A percentile compares a stretch with the other conserved stretches of the same genome.
phyloP scores from a whole-genome alignment of 2,113 vertebrate genomes.

The Spea multiplicata region DNA sequence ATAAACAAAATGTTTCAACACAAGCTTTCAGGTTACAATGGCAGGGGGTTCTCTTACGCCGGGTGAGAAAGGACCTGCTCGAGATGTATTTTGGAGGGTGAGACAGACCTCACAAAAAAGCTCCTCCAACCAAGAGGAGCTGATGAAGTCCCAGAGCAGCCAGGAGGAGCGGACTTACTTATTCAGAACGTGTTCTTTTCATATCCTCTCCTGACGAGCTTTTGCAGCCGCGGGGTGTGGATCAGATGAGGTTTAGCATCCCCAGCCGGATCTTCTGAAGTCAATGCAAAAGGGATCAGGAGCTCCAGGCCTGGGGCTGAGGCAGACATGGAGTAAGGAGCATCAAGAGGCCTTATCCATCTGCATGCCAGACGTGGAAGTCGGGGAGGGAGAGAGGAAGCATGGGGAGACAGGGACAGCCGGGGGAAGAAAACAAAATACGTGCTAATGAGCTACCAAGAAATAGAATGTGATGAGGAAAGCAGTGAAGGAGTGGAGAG shows the following conservation, averaged over 20 bases:
- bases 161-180: conserved; percentile 21
- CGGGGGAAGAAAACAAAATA: conserved; percentile 5
- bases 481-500: background rate
- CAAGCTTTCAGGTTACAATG: background rate
- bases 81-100: background rate
- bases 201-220: conserved; percentile 39
- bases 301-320: conserved; percentile 23
- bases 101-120: background rate
- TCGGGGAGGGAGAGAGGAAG: background rate
- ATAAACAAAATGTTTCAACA: background rate
- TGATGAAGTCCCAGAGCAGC: conserved; percentile 5
- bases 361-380: conserved; percentile 36
- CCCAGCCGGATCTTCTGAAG: conserved; percentile 37
- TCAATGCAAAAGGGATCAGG: conserved; percentile 30
- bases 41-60: background rate
- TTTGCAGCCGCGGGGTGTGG: conserved; percentile 34
- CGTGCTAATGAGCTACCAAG: conserved; percentile 14
- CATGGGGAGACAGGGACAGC: conserved; percentile 7
- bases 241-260: conserved; percentile 39
- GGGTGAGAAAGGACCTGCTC: background rate
- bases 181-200: conserved; percentile 33
- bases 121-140: background rate
- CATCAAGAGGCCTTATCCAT: conserved; percentile 24
- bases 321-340: conserved; percentile 6
- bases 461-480: conserved; percentile 17